Base-by-base conservation (phyloP, 2,113 vertebrate species). In the Ranitomeya imitator region DNA sequence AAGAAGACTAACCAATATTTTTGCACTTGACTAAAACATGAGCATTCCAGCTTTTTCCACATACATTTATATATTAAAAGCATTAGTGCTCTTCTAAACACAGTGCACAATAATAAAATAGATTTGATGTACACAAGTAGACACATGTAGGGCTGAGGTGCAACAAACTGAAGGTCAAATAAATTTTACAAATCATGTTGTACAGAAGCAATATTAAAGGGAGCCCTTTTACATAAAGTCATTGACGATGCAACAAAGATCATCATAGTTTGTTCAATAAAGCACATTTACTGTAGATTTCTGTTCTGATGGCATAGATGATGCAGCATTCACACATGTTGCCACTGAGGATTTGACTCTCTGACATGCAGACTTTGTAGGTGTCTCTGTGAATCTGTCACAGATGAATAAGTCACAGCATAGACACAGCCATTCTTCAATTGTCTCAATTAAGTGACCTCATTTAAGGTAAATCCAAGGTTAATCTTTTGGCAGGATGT, bases 311-410 rank as follows among this genome's bases (percentile, higher is more conserved):
- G 93, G 92, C 83, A 89, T 67, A 89, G 93, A 93, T 93, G 93
- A 92, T 93, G 95, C 93, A 94, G 95, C 94, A 92, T 94, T 94
- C 93, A 93, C 94, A 94, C 93, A 92, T n/a, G 23, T 90, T 86
- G 83, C 87, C 90, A 79, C 90, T 90, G 92, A 93, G 91, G 92
- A 90, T 93, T 95, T 90, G 87, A 94, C 94, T 93, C 94, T 94
- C 93, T 91, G 84, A 94, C 94, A 94, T 94, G 93, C 94, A 93
- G 94, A 92, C 94, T 88, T 78, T 14, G 63, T 14, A 91, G 93
- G 91, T 84, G 91, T 90, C 90, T 90, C 79, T 87, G 51, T 10
- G 88, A 89, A 90, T 92, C 92, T 90, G 90, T 78, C 90, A 81
- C 91, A 77, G 88, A 7, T 14, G 89, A 63, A 31, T 88, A 79